These are phyloP conservation scores for Macrotus californicus DNA, from an alignment of 2,113 vertebrate genomes.

Conservation along the genomic window DNA sequence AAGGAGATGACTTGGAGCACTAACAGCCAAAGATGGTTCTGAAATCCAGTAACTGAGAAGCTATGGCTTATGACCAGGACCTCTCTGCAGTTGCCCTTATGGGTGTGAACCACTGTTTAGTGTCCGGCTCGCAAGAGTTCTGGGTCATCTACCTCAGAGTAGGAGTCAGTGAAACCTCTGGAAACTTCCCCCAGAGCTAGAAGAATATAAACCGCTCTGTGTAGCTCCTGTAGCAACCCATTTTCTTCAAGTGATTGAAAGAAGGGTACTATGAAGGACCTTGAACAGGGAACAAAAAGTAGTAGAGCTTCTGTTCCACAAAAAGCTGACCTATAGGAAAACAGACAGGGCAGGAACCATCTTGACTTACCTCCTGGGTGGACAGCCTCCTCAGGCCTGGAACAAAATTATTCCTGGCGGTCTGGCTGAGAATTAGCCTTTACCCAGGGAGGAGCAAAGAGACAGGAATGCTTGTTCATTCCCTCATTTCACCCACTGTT, in stretches of 20 bases:
- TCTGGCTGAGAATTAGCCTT: neutral
- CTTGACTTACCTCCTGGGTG: constrained; percentile 43
- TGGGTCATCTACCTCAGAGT: neutral
- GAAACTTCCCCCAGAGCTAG: neutral
- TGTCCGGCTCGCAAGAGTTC: neutral
- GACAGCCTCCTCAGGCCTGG: neutral
- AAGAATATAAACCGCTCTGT: constrained; percentile 2
- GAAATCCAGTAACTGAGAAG: constrained; percentile 21
- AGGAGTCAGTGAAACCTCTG: neutral
- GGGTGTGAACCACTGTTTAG: neutral
- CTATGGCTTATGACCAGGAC: neutral
- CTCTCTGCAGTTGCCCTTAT: neutral
- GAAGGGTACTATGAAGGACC: neutral
- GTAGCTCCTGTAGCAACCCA: neutral
- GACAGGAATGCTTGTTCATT: constrained; percentile 28
- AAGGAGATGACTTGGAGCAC: neutral
- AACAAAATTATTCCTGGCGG: neutral
- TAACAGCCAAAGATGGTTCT: neutral
- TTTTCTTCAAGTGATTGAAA: constrained; percentile 5
- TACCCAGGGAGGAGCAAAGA: neutral
- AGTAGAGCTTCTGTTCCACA: neutral
- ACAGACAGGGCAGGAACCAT: constrained; percentile 2
- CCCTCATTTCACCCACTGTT: neutral
- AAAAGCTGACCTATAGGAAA: constrained; percentile 27
- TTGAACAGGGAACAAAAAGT: neutral